These are phyloP conservation scores for Apteryx mantelli DNA, from an alignment of 2,113 vertebrate species.

Conservation along the genomic window DNA sequence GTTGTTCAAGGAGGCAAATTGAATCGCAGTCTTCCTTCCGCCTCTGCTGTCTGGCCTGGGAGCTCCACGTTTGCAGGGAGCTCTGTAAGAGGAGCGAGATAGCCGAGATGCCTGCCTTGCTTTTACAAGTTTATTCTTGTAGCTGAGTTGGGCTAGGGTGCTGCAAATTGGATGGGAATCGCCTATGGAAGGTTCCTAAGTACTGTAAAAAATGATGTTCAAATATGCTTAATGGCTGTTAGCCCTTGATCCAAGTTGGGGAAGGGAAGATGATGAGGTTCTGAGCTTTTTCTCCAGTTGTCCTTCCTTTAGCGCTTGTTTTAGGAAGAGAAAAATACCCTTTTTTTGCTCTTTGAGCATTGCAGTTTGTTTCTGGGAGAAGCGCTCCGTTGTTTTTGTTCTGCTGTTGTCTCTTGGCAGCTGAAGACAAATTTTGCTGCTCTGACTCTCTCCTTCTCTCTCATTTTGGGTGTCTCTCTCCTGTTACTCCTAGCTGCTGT, in stretches of 20 bases:
- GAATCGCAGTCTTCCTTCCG: not conserved
- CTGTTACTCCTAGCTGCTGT: not conserved
- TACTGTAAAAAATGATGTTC: not conserved
- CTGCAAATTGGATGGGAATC: not conserved
- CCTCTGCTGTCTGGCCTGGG: not conserved
- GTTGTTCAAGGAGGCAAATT: not conserved
- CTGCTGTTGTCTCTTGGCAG: not conserved
- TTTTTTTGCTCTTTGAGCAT: not conserved
- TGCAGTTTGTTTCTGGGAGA: not conserved
- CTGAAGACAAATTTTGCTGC: not conserved
- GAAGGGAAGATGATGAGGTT: not conserved
- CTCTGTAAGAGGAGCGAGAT: not conserved
- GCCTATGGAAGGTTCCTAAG: not conserved
- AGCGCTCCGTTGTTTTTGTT: not conserved
- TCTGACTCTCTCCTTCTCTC: not conserved
- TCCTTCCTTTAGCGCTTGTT: not conserved
- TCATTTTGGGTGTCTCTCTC: not conserved
- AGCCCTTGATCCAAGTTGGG: not conserved
- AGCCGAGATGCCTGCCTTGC: not conserved
- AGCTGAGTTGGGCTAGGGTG: not conserved
- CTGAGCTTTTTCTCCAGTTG: not conserved
- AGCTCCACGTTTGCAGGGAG: not conserved
- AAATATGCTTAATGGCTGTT: not conserved
- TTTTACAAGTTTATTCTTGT: fast-evolving
- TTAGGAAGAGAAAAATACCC: not conserved